Evolutionary conservation across 2,797 vertebrate genomes (phyloP).

Genomic region (Pantherophis vulpinus): DNA sequence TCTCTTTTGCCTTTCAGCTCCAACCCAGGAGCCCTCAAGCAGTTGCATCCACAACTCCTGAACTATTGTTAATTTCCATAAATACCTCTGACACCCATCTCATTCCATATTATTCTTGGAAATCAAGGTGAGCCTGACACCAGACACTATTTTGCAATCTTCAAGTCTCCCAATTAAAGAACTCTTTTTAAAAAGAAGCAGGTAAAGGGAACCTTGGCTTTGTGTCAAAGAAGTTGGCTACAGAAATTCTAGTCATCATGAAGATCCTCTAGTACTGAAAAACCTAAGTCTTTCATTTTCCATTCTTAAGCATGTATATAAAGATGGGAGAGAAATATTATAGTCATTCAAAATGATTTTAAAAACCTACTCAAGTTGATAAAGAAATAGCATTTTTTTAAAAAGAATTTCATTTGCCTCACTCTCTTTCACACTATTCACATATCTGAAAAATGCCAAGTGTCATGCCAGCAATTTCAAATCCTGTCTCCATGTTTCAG

Average conservation of each 20-base stretch:
- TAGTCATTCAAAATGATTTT: neutral
- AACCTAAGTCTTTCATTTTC: neutral
- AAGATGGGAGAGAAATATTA: neutral
- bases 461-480: neutral
- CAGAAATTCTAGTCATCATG: neutral
- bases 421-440: conserved; percentile 12
- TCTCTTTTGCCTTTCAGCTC: no score
- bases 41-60: no score
- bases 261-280: neutral
- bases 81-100: neutral
- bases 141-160: neutral
- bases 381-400: conserved; percentile 1
- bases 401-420: neutral
- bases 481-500: neutral
- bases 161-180: neutral
- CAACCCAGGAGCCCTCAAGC: no score
- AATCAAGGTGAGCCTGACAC: neutral
- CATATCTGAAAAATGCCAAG: conserved; percentile 25
- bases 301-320: neutral
- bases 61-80: neutral
- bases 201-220: neutral
- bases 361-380: neutral
- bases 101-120: neutral
- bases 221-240: neutral
- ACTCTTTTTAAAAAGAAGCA: neutral